Percentiles rank a stretch among this genome's conserved stretches.
These are phyloP conservation scores for Lithophane socia DNA, from an alignment of 2,888 invertebrate genomes.

Conservation along the genomic window DNA sequence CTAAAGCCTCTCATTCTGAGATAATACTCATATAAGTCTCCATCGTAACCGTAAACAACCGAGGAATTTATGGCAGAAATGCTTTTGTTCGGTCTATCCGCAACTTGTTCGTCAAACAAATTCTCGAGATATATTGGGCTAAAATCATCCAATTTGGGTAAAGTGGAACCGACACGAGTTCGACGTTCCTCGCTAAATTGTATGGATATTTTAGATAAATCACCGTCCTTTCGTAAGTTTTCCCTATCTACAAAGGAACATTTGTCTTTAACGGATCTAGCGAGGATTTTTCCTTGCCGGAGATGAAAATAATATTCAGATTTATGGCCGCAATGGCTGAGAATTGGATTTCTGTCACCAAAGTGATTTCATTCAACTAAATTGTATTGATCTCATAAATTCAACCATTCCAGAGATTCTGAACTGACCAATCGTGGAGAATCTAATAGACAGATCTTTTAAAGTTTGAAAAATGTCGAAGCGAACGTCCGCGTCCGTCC, in stretches of 20 bases:
- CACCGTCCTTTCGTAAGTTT: slow-evolving; percentile 83
- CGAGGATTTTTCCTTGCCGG: slow-evolving; percentile 79
- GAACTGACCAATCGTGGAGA: slow-evolving; percentile 16
- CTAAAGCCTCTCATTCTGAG: slow-evolving; percentile 77
- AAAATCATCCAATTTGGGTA: slow-evolving; percentile 88
- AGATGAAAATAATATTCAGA: slow-evolving; percentile 73
- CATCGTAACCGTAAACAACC: slow-evolving; percentile 85
- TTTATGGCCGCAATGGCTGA: slow-evolving; percentile 66
- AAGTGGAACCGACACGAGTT: slow-evolving; percentile 87
- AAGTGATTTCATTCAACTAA: slow-evolving; percentile 39
- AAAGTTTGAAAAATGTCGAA: slow-evolving; percentile 66
- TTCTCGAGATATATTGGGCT: slow-evolving; percentile 86
- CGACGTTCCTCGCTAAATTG: slow-evolving; percentile 86
- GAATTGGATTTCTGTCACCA: slow-evolving; percentile 53
- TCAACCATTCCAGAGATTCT: slow-evolving; percentile 11
- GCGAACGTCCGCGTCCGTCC: slow-evolving; percentile 42
- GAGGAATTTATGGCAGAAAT: slow-evolving; percentile 82
- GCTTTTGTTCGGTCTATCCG: slow-evolving; percentile 83
- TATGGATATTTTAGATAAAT: slow-evolving; percentile 89
- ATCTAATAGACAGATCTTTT: slow-evolving; percentile 27
- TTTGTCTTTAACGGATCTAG: slow-evolving; percentile 85
- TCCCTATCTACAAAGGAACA: slow-evolving; percentile 85
- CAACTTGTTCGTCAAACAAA: slow-evolving; percentile 87
- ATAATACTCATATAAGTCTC: slow-evolving; percentile 80
- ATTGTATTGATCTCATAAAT: slow-evolving; percentile 47